Conservation (phyloP, 2,797 vertebrate genomes). For the Saxicola maurus region DNA sequence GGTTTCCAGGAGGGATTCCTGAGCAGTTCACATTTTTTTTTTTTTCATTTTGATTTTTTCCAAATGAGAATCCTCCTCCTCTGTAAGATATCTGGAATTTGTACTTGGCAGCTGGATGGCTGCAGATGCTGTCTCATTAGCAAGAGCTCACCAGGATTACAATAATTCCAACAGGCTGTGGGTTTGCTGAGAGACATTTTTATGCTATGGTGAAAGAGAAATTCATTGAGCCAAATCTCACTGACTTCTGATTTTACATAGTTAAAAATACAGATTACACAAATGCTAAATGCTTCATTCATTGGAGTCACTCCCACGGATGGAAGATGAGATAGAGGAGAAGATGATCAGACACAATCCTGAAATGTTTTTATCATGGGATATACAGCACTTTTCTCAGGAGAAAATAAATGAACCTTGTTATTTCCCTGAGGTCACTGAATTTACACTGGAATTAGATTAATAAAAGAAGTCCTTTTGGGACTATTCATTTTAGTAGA, state of each 20-base stretch:
- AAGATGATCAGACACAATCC: not conserved
- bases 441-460: not conserved
- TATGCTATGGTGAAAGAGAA: not conserved
- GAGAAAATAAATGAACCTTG: not conserved
- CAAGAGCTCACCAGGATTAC: slow-evolving; percentile 15
- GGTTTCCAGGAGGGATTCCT: not conserved
- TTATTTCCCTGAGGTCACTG: not conserved
- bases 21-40: not conserved
- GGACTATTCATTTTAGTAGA: not conserved
- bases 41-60: not conserved
- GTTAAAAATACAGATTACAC: not conserved
- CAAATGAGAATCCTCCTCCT: not conserved
- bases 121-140: slow-evolving; percentile 18
- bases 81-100: not conserved
- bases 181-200: not conserved
- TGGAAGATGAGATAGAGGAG: not conserved
- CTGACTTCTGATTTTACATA: not conserved
- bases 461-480: not conserved
- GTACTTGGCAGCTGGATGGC: slow-evolving; percentile 19
- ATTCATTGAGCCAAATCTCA: slow-evolving; percentile 3
- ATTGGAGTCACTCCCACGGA: not conserved
- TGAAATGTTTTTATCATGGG: not conserved
- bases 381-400: not conserved
- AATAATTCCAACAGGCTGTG: not conserved
- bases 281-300: not conserved